Conservation (phyloP, 2,888 invertebrate genomes). For the Orthosia gothica region DNA sequence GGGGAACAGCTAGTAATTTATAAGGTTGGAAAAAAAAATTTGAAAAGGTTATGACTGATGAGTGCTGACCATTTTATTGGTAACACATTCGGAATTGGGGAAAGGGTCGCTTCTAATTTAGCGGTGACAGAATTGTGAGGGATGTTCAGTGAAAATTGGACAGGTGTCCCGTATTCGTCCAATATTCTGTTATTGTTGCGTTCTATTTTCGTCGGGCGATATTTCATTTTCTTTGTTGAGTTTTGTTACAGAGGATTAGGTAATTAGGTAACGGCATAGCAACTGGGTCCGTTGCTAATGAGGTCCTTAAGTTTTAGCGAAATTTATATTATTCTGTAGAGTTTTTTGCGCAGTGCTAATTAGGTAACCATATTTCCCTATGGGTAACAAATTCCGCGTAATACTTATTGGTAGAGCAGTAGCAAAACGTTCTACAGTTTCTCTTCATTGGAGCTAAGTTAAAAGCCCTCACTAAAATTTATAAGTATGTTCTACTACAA, state of each 20-base stretch:
- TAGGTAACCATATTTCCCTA: neutral
- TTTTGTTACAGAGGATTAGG: neutral
- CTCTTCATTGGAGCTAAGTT: neutral
- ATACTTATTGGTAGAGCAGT: neutral
- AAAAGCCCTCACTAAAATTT: too few relatives aligned
- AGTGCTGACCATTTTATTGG: constrained; percentile 16
- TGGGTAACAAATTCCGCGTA: neutral
- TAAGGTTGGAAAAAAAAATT: constrained; percentile 23
- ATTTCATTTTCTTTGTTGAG: neutral
- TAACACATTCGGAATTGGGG: constrained; percentile 15
- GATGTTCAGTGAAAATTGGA: constrained; percentile 35
- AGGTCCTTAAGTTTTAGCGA: neutral
- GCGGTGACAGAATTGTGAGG: constrained; percentile 25
- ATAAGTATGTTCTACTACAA: neutral
- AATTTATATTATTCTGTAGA: neutral
- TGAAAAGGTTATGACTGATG: neutral
- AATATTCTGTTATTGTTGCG: constrained; percentile 28
- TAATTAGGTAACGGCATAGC: neutral
- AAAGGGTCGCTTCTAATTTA: constrained; percentile 31
- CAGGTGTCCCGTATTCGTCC: constrained; percentile 25
- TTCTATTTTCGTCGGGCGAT: constrained; percentile 1
- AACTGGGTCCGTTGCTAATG: constrained; percentile 21
- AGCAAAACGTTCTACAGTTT: neutral
- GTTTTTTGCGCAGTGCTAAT: neutral
- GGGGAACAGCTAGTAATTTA: constrained; percentile 2